phyloP scores from a whole-genome alignment of 2,113 vertebrate genomes.

The Malurus alboscapulatus region DNA sequence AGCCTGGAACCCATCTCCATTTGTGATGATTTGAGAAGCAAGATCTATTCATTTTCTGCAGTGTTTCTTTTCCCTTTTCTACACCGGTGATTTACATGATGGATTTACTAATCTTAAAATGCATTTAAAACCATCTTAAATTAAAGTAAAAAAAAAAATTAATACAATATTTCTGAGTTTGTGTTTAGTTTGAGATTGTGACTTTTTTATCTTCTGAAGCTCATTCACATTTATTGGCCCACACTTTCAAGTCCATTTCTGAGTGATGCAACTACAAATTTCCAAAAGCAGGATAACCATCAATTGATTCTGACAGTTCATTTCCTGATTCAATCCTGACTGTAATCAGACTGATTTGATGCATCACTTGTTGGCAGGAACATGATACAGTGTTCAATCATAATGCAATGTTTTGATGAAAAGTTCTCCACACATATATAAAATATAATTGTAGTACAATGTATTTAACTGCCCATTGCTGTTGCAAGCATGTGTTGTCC shows the following conservation, averaged over 20 bases:
- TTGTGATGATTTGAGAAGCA: background rate
- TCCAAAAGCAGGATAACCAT: constrained; percentile 12
- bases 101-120: background rate
- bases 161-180: background rate
- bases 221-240: background rate
- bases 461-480: constrained; percentile 31
- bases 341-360: constrained; percentile 50
- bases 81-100: background rate
- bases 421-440: constrained; percentile 26
- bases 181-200: background rate
- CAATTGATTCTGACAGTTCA: constrained; percentile 50
- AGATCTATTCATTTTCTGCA: background rate
- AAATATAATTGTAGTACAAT: constrained; percentile 38
- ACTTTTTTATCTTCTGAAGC: background rate
- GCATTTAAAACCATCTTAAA: background rate
- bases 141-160: background rate
- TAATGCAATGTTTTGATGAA: constrained; percentile 29
- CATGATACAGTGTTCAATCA: constrained; percentile 27
- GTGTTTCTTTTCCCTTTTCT: background rate
- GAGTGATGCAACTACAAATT: constrained; percentile 31
- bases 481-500: constrained; percentile 4
- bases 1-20: background rate
- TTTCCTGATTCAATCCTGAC: constrained; percentile 50
- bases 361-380: constrained; percentile 47
- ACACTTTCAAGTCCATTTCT: background rate